phyloP scores from a whole-genome alignment of 2,113 vertebrate genomes.

The Bufo bufo region DNA sequence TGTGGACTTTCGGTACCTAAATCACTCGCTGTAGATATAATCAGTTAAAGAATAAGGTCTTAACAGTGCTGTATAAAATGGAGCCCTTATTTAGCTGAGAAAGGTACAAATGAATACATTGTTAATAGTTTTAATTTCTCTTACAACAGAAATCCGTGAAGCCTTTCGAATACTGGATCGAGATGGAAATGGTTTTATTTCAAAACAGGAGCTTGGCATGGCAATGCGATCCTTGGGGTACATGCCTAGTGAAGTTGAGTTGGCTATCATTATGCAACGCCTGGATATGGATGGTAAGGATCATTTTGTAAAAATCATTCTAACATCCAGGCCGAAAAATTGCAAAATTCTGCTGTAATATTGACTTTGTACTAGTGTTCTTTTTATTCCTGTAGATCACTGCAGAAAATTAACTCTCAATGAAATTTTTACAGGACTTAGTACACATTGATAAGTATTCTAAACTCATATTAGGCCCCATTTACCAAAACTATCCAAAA shows the following conservation, averaged over 20 bases:
- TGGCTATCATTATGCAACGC: slow-evolving; percentile 99
- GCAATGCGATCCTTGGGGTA: slow-evolving; percentile 98
- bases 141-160: slow-evolving; percentile 90
- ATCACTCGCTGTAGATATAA: no score
- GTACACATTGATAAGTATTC: no score
- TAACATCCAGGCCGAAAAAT: neutral
- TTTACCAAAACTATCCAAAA: no score
- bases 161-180: slow-evolving; percentile 96
- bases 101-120: neutral
- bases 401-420: neutral
- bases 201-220: slow-evolving; percentile 99
- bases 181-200: slow-evolving; percentile 98
- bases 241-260: slow-evolving; percentile 98
- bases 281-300: slow-evolving; percentile 97
- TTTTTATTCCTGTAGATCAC: neutral
- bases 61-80: neutral
- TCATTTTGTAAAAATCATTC: neutral
- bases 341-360: neutral
- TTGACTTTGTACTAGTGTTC: neutral
- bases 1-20: no score
- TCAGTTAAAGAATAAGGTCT: neutral
- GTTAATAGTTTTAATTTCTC: slow-evolving; percentile 55
- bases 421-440: no score
- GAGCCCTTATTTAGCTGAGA: neutral
- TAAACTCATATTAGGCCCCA: neutral